A percentile compares a stretch with the other conserved stretches of the same genome.
Conservation (phyloP, 2,888 invertebrate genomes). For the Rotaria sp. region DNA sequence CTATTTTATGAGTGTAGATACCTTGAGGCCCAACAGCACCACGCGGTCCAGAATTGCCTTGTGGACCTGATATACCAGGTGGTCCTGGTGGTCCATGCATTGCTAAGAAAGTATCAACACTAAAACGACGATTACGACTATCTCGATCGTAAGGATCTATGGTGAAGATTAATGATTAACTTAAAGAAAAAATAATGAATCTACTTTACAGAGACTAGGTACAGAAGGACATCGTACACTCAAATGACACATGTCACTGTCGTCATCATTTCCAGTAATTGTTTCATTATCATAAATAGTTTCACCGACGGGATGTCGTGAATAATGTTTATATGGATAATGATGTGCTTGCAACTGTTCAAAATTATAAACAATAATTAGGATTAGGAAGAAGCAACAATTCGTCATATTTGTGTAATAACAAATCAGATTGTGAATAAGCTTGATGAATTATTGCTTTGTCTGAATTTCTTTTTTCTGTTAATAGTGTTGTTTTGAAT, state of each 20-base stretch:
- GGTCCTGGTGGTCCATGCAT: conserved; percentile 21
- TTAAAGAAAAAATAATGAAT: neutral
- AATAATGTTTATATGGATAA: conserved; percentile 7
- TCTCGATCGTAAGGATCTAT: neutral
- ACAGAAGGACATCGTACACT: neutral
- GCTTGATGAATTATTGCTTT: too few relatives aligned
- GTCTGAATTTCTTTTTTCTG: neutral
- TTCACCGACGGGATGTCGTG: neutral
- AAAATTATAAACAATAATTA: neutral
- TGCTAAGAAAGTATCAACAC: conserved; percentile 7
- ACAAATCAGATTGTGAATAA: too few relatives aligned
- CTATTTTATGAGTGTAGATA: neutral
- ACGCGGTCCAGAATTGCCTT: neutral
- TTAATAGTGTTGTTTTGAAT: neutral
- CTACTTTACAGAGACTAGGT: neutral
- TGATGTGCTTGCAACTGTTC: neutral
- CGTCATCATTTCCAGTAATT: neutral
- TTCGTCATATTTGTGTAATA: neutral
- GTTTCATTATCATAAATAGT: neutral
- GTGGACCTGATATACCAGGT: neutral
- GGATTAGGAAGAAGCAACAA: neutral
- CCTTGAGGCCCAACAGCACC: conserved; percentile 22
- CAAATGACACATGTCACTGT: neutral
- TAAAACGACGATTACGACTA: neutral
- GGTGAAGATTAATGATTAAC: neutral